Evolutionary conservation across 2,113 vertebrate species (phyloP), one percentile per base, ranked within the genome.

Genomic region (Potamarius usumacintae): DNA sequence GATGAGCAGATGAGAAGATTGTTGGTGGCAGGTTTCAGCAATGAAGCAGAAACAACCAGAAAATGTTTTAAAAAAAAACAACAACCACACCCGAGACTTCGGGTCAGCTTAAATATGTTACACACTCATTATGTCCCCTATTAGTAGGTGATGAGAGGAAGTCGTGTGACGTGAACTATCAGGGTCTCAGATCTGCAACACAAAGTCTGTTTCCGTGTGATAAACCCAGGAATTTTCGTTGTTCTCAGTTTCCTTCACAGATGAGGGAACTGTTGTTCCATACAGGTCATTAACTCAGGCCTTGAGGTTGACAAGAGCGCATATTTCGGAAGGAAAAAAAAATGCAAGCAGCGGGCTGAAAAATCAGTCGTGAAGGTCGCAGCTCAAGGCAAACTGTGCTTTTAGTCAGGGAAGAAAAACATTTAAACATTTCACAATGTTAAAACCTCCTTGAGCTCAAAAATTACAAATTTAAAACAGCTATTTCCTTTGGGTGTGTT

Each of bases 201-300:
- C 69, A 10, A 20, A 60, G 81, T 67, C 86, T 83, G 72, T 83
- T 87, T 87, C 85, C 85, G 58, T 2, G 11, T 78, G 86, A 87
- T 83, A 83, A 87, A 83, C 25, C 52, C 79, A 27, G 53, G 67
- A 72, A 27, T 57, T 52, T 83, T 14, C 74, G 81, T 50, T 77
- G 62, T 34, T n/a, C 55, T 42, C n/a, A 55, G 80, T 65, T 67
- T 57, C 72, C 72, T n/a, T 67, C 42, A 62, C 62, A 57, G 9
- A 63, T 65, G 42, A 78, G 25, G 1, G 25, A 27, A 84, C 6
- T 72, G 67, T 55, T 57, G 53, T 55, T 84, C 30, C 14, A 15
- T 48, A 78, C 25, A 83, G 30, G 58, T n/a, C 48, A 67, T 78
- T 77, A 76, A 62, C n/a, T 14, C n/a, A 14, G 27, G 17, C 86